Evolutionary conservation across 2,888 invertebrate genomes (phyloP).

Genomic region (Kuschelorhynchus macadamiae): DNA sequence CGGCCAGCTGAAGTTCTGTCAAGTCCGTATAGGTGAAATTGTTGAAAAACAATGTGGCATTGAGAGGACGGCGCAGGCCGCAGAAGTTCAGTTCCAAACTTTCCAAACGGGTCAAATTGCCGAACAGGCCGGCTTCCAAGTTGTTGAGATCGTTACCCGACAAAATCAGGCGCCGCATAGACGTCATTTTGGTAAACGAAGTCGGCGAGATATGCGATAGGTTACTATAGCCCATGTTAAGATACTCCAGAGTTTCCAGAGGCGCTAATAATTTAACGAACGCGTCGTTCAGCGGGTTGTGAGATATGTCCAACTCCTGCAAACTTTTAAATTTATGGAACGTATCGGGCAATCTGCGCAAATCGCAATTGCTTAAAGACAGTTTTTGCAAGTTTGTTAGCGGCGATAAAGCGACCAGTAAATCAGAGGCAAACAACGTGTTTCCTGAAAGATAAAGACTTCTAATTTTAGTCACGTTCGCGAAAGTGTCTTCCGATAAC

Average conservation of each 20-base stretch:
- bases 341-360: slow-evolving; percentile 76
- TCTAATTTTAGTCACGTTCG: slow-evolving; percentile 77
- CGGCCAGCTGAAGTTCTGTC: slow-evolving; percentile 77
- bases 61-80: slow-evolving; percentile 75
- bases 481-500: slow-evolving; percentile 78
- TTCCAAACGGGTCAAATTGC: slow-evolving; percentile 77
- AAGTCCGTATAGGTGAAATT: slow-evolving; percentile 76
- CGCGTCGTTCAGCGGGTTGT: slow-evolving; percentile 79
- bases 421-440: slow-evolving; percentile 77
- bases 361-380: slow-evolving; percentile 77
- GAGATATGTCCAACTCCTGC: slow-evolving; percentile 78
- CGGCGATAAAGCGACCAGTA: slow-evolving; percentile 77
- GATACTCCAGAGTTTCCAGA: slow-evolving; percentile 76
- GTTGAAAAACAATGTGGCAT: slow-evolving; percentile 78
- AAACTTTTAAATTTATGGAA: slow-evolving; percentile 78
- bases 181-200: slow-evolving; percentile 79
- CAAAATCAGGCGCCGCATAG: slow-evolving; percentile 76
- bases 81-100: slow-evolving; percentile 80
- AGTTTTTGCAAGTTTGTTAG: slow-evolving; percentile 76
- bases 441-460: slow-evolving; percentile 78
- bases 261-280: slow-evolving; percentile 78
- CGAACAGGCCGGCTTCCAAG: slow-evolving; percentile 77
- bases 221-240: slow-evolving; percentile 83
- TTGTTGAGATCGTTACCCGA: slow-evolving; percentile 79
- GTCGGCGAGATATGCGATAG: slow-evolving; percentile 76